These are phyloP conservation scores for Antitype chi DNA, from an alignment of 2,888 invertebrate genomes.

Conservation along the genomic window DNA sequence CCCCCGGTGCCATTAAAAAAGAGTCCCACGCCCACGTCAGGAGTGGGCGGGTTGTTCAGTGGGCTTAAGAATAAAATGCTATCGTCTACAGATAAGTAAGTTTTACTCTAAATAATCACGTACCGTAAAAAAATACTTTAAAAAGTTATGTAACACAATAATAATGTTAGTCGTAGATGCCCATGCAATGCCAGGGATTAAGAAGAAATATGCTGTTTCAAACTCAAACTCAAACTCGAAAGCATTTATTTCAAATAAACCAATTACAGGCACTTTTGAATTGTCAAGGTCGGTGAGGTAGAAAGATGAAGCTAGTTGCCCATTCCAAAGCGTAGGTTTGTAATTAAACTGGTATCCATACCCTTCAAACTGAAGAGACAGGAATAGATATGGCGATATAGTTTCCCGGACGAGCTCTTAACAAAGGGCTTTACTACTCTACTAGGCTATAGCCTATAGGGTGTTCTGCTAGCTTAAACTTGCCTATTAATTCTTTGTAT, in stretches of 20 bases:
- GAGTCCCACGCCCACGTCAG: conserved; percentile 90
- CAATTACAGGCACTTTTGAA: no score
- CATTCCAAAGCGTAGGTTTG: no score
- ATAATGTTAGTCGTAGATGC: neutral
- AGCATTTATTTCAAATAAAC: no score
- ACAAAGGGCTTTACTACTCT: neutral
- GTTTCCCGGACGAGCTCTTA: neutral
- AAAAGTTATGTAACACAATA: neutral
- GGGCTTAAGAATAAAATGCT: conserved; percentile 91
- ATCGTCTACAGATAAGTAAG: conserved; percentile 89
- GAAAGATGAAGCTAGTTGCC: no score
- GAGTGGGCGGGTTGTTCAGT: conserved; percentile 90
- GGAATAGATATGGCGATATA: neutral
- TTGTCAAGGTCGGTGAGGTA: no score
- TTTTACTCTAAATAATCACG: conserved; percentile 34
- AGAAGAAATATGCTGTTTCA: neutral
- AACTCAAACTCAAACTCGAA: no score
- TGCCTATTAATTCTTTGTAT: neutral
- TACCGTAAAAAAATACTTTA: neutral
- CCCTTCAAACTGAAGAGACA: neutral
- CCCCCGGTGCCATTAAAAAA: conserved; percentile 93
- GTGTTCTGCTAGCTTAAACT: neutral
- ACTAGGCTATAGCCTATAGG: neutral
- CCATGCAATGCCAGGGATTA: neutral
- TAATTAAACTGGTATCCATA: neutral